These are phyloP conservation scores for Pterocles orientalis DNA, from an alignment of 2,113 vertebrate species.

Conservation along the genomic window DNA sequence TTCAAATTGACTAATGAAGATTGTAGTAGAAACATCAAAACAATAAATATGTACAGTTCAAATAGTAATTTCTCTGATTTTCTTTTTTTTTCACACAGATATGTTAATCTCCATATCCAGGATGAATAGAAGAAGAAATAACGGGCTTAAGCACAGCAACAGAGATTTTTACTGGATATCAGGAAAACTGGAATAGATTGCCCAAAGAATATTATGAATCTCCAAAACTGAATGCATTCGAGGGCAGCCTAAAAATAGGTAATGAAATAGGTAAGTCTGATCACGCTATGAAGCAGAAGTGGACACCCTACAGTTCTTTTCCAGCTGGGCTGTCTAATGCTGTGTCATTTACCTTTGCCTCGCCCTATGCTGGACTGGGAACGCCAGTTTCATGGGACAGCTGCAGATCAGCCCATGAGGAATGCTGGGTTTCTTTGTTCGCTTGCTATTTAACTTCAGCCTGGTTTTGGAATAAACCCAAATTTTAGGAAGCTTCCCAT, in stretches of 20 bases:
- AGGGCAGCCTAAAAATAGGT: neutral
- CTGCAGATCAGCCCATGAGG: neutral
- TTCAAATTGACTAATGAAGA: accelerated
- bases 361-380: neutral
- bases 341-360: neutral
- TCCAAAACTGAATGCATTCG: neutral
- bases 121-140: neutral
- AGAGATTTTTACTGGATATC: neutral
- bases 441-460: neutral
- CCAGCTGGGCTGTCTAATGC: neutral
- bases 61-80: neutral
- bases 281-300: neutral
- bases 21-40: neutral
- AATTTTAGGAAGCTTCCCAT: slow-evolving; percentile 26
- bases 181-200: neutral
- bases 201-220: neutral
- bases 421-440: neutral
- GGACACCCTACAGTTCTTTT: neutral
- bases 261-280: neutral
- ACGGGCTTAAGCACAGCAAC: neutral
- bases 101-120: neutral
- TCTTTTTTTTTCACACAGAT: neutral
- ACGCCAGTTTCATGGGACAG: neutral
- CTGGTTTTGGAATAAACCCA: neutral
- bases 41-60: neutral